A percentile compares a stretch with the other conserved stretches of the same genome.
Conservation (phyloP, 2,888 invertebrate genomes). For the Chrysodeixis includens region DNA sequence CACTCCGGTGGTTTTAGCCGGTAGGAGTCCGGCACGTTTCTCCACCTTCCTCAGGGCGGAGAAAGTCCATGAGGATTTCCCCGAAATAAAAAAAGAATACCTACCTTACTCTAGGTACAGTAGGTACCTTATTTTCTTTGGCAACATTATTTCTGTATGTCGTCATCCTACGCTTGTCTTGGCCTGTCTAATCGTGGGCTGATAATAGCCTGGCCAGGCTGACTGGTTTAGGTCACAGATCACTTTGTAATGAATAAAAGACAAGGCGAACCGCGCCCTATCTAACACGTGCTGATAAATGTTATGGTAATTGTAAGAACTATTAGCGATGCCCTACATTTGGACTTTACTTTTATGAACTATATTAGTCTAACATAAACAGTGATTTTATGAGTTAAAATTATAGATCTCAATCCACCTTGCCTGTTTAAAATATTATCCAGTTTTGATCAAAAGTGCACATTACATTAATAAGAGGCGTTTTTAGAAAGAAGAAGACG, state of each 20-base stretch:
- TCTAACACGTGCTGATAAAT: constrained; percentile 63
- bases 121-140: background rate
- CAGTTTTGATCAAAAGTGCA: too few relatives aligned
- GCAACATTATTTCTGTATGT: constrained; percentile 15
- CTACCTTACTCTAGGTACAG: background rate
- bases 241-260: constrained; percentile 58
- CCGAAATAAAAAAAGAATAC: too few relatives aligned
- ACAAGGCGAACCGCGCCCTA: constrained; percentile 68
- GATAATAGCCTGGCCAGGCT: constrained; percentile 52
- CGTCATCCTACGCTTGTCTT: constrained; percentile 30
- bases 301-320: constrained; percentile 39
- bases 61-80: too few relatives aligned
- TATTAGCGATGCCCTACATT: constrained; percentile 20
- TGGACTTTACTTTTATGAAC: constrained; percentile 17
- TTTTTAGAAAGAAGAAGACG: too few relatives aligned
- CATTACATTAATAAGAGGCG: too few relatives aligned
- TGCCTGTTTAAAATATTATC: too few relatives aligned
- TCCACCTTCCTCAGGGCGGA: too few relatives aligned
- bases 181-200: constrained; percentile 38
- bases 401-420: too few relatives aligned
- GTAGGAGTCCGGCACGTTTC: too few relatives aligned
- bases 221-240: constrained; percentile 76
- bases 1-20: too few relatives aligned
- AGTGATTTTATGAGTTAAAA: background rate
- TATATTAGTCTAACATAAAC: background rate